These are phyloP conservation scores for Leptinotarsa tumamoca DNA, from an alignment of 2,888 invertebrate species.

Conservation along the genomic window DNA sequence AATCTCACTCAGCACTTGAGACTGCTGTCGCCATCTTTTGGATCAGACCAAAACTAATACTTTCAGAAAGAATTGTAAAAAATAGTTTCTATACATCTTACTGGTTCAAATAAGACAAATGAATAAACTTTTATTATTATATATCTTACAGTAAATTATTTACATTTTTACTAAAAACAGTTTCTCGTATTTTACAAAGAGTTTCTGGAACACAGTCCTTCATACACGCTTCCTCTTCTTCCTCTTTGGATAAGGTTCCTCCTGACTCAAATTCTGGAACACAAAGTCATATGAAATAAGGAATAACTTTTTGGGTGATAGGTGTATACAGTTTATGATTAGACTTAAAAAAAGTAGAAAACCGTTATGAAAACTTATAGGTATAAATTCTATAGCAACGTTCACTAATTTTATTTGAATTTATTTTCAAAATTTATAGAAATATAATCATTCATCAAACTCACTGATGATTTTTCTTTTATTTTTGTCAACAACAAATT, in stretches of 20 bases:
- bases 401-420: too few species aligned
- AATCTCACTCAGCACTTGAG: too few species aligned
- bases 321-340: too few species aligned
- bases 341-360: too few species aligned
- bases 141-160: background rate
- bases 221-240: background rate
- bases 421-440: background rate
- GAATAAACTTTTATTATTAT: background rate
- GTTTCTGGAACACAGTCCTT: background rate
- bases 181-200: background rate
- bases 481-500: constrained; percentile 8
- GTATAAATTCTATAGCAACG: too few species aligned
- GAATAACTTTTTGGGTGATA: too few species aligned
- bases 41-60: too few species aligned
- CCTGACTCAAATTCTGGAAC: constrained; percentile 4
- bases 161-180: background rate
- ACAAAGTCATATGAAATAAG: background rate
- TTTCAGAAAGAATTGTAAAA: too few species aligned
- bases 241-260: constrained; percentile 1
- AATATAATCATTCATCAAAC: background rate
- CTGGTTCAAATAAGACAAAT: too few species aligned
- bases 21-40: too few species aligned
- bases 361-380: too few species aligned
- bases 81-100: too few species aligned
- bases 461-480: constrained; percentile 18